Base-by-base conservation (phyloP, 1,140 invertebrate species). In the Meteorus sp. region DNA sequence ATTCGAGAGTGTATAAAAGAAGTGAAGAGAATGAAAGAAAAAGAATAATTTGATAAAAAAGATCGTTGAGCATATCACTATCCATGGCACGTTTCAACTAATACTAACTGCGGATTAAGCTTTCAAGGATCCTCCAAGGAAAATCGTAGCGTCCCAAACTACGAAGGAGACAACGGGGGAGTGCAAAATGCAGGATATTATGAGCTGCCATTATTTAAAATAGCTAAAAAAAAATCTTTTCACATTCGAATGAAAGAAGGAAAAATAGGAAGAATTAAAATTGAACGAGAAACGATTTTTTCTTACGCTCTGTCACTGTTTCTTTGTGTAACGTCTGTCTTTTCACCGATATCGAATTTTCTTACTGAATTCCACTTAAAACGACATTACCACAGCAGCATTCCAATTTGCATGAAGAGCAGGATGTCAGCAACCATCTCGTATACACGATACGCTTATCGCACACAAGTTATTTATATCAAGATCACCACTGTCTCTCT, bases 331-430 rank as follows among this genome's bases (percentile, higher is more conserved):
- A n/a, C 55, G 19, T 20, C 54, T 55, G 37, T 37, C 44, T 31
- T 39, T 44, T n/a, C 22, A 37, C 29, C 31, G 43, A 57, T 50
- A 57, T 57, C 29, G 29, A 57, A 50, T 57, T 72, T 66, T 57
- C 64, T 60, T 57, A 57, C 43, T 62, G 61, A 71, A 73, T 67
- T 70, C 72, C 66, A 71, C 65, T 48, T 25, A 45, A 50, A 15
- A 33, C 22, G 43, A 48, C 44, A 27, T 45, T 57, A 50, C 56
- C 27, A 11, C 60, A 64, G 60, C 50, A 45, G 33, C 37, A 33
- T 62, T 55, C 45, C 62, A 71, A 74, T 74, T 74, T 74, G 65
- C 72, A 74, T 74, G 71, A 71, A 70, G 67, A 73, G 67, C 59
- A 57, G 62, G 62, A 61, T 56, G 51, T 39, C 50, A 33, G 22